These are phyloP conservation scores for Threskiornis aethiopicus DNA, from an alignment of 2,797 vertebrate species.

Conservation along the genomic window DNA sequence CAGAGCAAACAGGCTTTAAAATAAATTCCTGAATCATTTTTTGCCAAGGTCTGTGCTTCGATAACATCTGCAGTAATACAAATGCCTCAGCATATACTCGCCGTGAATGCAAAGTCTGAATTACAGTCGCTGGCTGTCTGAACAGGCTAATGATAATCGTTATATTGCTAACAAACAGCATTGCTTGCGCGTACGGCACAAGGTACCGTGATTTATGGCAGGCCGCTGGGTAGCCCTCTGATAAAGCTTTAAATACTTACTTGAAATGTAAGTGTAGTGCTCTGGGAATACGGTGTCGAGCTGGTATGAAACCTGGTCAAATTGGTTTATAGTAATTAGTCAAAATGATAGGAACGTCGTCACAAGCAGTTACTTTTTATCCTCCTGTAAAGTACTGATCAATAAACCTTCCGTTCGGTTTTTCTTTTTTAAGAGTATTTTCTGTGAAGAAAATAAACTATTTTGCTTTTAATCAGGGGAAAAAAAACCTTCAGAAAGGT, in stretches of 20 bases:
- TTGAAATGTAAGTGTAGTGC: not conserved
- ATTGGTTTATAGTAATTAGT: not conserved
- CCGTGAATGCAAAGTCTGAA: not conserved
- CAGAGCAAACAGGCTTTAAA: conserved; percentile 2
- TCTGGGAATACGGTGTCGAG: rapidly evolving
- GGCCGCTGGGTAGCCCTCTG: not conserved
- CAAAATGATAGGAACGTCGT: rapidly evolving
- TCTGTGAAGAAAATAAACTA: not conserved
- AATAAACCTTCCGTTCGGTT: not conserved
- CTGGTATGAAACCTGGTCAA: not conserved
- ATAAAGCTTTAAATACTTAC: not conserved
- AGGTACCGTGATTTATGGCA: not conserved
- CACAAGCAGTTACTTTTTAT: not conserved
- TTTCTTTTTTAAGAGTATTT: not conserved
- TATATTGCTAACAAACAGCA: not conserved
- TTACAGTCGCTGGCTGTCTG: not conserved
- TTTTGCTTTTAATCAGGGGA: not conserved
- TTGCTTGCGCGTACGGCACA: not conserved
- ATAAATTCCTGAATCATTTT: not conserved
- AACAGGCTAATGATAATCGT: not conserved
- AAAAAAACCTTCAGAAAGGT: not conserved
- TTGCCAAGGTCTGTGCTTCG: conserved; percentile 9
- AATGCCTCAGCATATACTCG: not conserved
- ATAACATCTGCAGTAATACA: conserved; percentile 24
- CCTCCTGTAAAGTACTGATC: not conserved